These are phyloP conservation scores for Macrosiphum euphorbiae DNA, from an alignment of 2,888 invertebrate species.

Conservation along the genomic window DNA sequence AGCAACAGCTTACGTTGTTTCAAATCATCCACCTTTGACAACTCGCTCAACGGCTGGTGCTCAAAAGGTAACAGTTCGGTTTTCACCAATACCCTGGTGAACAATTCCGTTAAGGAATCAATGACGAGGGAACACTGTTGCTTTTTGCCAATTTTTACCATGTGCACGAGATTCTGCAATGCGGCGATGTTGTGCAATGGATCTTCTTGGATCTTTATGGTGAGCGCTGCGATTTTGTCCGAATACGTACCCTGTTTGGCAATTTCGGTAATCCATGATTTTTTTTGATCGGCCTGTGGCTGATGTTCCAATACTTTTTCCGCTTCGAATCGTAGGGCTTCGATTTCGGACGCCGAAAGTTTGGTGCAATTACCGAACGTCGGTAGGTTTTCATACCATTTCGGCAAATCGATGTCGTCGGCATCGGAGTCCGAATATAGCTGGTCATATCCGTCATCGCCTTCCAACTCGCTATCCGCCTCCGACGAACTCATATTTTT, in stretches of 20 bases:
- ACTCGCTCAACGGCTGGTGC: slow-evolving; percentile 76
- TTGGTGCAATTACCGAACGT: slow-evolving; percentile 72
- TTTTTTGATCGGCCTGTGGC: slow-evolving; percentile 77
- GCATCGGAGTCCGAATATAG: slow-evolving; percentile 72
- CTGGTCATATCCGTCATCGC: slow-evolving; percentile 73
- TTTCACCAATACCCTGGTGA: slow-evolving; percentile 79
- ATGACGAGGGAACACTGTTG: slow-evolving; percentile 79
- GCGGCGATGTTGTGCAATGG: slow-evolving; percentile 83
- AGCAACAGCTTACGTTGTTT: slow-evolving; percentile 77
- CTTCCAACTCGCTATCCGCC: slow-evolving; percentile 68
- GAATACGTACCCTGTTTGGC: slow-evolving; percentile 84
- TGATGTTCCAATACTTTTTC: slow-evolving; percentile 78
- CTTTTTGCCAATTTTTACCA: slow-evolving; percentile 85
- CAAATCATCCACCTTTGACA: slow-evolving; percentile 77
- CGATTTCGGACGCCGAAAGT: slow-evolving; percentile 74
- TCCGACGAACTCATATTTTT: slow-evolving; percentile 7
- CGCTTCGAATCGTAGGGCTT: slow-evolving; percentile 77
- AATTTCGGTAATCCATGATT: slow-evolving; percentile 85
- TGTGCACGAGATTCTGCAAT: slow-evolving; percentile 79
- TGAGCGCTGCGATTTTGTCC: slow-evolving; percentile 89
- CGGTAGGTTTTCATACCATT: slow-evolving; percentile 77
- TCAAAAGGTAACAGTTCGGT: slow-evolving; percentile 79
- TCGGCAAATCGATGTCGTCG: slow-evolving; percentile 71
- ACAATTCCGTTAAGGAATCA: slow-evolving; percentile 83
- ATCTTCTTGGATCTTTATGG: slow-evolving; percentile 84